phyloP scores from a whole-genome alignment of 2,113 vertebrate genomes.

The Pelusios castaneus region DNA sequence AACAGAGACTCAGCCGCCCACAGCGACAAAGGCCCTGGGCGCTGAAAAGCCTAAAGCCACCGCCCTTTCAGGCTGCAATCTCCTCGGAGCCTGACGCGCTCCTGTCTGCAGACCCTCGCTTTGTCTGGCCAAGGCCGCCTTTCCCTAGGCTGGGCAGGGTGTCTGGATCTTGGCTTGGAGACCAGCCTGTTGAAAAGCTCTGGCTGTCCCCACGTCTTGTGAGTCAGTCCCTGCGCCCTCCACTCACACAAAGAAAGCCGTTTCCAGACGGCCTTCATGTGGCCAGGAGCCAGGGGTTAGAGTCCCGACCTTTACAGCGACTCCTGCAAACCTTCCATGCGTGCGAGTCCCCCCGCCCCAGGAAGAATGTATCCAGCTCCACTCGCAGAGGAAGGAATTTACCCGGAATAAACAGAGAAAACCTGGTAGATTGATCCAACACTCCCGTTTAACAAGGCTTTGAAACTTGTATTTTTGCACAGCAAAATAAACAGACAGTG shows the following conservation, averaged over 20 bases:
- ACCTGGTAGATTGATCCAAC: neutral
- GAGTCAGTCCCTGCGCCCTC: neutral
- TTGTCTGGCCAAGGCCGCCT: neutral
- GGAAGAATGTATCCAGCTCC: neutral
- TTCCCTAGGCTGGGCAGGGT: neutral
- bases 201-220: neutral
- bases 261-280: neutral
- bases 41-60: neutral
- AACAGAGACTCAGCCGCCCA: too few relatives aligned
- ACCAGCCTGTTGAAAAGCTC: neutral
- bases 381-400: neutral
- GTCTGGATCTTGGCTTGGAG: neutral
- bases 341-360: neutral
- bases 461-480: neutral
- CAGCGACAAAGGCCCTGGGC: neutral
- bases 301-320: fast-evolving
- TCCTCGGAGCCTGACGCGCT: neutral
- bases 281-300: fast-evolving
- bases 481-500: neutral
- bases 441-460: neutral
- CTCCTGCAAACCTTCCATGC: neutral
- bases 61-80: neutral
- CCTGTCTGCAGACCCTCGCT: neutral
- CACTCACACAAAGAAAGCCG: neutral
- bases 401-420: neutral